phyloP scores from a whole-genome alignment of 1,140 invertebrate species.

The Drosophila orena region DNA sequence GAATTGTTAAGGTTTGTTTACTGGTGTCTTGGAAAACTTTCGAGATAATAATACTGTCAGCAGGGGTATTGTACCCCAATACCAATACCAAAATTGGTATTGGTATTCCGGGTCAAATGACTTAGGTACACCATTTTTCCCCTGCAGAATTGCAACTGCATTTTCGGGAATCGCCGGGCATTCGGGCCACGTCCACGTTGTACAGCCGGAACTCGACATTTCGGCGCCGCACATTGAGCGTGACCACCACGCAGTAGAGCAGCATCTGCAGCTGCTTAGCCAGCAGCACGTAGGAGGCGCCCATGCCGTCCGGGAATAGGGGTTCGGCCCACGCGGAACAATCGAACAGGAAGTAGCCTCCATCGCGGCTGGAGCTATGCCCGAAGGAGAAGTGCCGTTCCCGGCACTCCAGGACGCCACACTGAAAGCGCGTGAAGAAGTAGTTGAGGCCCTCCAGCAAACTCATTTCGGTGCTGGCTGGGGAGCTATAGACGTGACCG shows the following conservation, averaged over 20 bases:
- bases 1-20: no score
- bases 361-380: slow-evolving; percentile 70
- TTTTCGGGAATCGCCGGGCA: background rate
- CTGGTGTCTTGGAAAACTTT: no score
- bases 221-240: background rate
- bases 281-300: slow-evolving; percentile 44
- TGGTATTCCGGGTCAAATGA: background rate
- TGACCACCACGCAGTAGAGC: background rate
- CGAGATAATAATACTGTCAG: no score
- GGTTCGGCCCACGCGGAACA: slow-evolving; percentile 86
- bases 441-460: slow-evolving; percentile 86
- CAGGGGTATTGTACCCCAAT: no score
- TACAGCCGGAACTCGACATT: slow-evolving; percentile 1
- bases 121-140: background rate
- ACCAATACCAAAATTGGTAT: background rate
- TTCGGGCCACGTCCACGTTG: slow-evolving; percentile 1
- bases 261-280: slow-evolving; percentile 1
- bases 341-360: slow-evolving; percentile 86
- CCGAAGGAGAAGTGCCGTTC: slow-evolving; percentile 86
- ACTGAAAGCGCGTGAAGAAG: slow-evolving; percentile 86
- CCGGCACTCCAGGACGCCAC: slow-evolving; percentile 85
- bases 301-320: slow-evolving; percentile 86
- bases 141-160: background rate
- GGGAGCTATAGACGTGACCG: slow-evolving; percentile 84
- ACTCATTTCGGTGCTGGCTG: slow-evolving; percentile 85